Conservation (phyloP, 2,888 invertebrate species). For the Monoplex corrugatus region DNA sequence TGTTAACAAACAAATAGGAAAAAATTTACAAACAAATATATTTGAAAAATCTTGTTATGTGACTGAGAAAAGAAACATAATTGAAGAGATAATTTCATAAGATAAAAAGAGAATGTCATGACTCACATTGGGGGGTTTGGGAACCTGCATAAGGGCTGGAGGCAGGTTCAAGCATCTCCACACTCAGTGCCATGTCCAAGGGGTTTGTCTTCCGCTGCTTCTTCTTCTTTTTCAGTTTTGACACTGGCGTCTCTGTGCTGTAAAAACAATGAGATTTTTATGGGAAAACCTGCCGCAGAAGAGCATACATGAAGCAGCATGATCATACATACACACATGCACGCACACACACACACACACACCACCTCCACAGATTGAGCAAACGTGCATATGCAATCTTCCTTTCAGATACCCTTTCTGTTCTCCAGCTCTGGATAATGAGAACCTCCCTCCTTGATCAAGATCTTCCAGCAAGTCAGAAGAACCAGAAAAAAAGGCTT, state of each 20-base stretch:
- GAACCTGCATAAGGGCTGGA: too few relatives aligned
- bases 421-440: too few relatives aligned
- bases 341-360: background rate
- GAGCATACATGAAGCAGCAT: background rate
- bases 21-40: background rate
- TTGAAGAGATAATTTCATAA: too few relatives aligned
- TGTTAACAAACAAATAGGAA: too few relatives aligned
- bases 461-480: too few relatives aligned
- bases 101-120: background rate
- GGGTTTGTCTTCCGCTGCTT: conserved; percentile 34
- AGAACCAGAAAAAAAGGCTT: too few relatives aligned
- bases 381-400: background rate
- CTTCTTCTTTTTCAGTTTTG: conserved; percentile 42
- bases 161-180: conserved; percentile 26
- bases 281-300: background rate
- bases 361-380: background rate
- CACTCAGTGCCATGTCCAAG: conserved; percentile 28
- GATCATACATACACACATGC: background rate
- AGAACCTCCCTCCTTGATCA: too few relatives aligned
- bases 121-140: conserved; percentile 19
- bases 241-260: conserved; percentile 39
- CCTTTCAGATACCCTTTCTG: too few relatives aligned
- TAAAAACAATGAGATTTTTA: background rate
- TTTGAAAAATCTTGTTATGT: background rate
- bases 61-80: background rate